Conservation (phyloP, 2,113 vertebrate genomes). For the Paraplagusia blochii region DNA sequence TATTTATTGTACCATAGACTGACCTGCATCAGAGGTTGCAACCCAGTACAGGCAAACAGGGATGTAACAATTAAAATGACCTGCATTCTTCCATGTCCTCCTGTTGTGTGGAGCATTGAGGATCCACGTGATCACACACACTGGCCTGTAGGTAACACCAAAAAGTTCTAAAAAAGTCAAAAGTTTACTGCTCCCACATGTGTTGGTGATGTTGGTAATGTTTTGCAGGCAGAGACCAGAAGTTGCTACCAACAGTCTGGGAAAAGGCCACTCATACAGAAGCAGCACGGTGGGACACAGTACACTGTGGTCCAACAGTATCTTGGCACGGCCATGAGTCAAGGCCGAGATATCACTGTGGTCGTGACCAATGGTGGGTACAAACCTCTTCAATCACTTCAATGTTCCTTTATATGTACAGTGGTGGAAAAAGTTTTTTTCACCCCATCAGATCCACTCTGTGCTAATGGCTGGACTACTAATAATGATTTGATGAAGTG, state of each 20-base stretch:
- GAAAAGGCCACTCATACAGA: constrained; percentile 16
- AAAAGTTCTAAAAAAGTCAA: not conserved
- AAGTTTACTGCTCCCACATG: not conserved
- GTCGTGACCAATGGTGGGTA: constrained; percentile 46
- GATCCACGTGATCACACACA: rapidly evolving
- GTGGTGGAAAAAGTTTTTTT: too few relatives aligned
- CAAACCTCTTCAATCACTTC: too few relatives aligned
- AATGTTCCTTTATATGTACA: too few relatives aligned
- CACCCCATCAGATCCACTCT: too few relatives aligned
- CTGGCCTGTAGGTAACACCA: constrained; percentile 44
- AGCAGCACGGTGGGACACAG: not conserved
- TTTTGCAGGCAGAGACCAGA: constrained; percentile 30
- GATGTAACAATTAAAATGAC: constrained; percentile 35
- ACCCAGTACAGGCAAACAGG: rapidly evolving
- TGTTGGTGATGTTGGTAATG: not conserved
- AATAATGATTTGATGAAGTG: too few relatives aligned
- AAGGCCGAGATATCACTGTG: constrained; percentile 32
- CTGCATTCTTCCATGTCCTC: constrained; percentile 33
- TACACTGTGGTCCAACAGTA: not conserved
- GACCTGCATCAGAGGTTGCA: constrained; percentile 42
- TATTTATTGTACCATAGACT: constrained; percentile 12
- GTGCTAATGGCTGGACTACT: too few relatives aligned
- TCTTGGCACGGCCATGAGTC: not conserved
- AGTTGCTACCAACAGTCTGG: constrained; percentile 18
- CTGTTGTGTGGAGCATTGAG: constrained; percentile 58